Conservation (phyloP, 2,888 invertebrate species). For the Quadroppia sp. region DNA sequence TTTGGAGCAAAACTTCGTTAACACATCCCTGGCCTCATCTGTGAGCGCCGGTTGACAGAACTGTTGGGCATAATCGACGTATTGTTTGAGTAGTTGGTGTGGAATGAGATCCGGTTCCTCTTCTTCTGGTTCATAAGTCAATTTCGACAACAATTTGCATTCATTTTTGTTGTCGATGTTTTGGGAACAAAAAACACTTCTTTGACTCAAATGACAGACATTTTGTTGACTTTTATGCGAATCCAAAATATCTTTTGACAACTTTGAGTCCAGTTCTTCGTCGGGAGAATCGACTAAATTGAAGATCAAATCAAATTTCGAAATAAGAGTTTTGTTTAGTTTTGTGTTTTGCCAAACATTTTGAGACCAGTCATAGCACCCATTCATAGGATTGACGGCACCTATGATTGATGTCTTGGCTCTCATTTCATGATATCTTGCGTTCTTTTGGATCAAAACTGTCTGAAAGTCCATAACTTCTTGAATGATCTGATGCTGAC, state of each 20-base stretch:
- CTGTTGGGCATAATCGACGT: conserved; percentile 82
- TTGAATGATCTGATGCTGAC: conserved; percentile 73
- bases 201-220: conserved; percentile 53
- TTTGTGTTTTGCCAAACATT: conserved; percentile 84
- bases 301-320: conserved; percentile 88
- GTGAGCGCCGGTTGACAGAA: conserved; percentile 77
- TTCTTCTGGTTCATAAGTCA: conserved; percentile 52
- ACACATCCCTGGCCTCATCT: conserved; percentile 64
- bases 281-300: conserved; percentile 81
- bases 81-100: conserved; percentile 72
- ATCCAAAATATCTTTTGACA: conserved; percentile 73
- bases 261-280: conserved; percentile 68
- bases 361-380: conserved; percentile 80
- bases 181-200: conserved; percentile 56
- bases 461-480: conserved; percentile 94
- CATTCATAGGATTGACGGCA: conserved; percentile 85
- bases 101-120: conserved; percentile 70
- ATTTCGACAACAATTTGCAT: conserved; percentile 1
- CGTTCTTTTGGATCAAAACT: conserved; percentile 82
- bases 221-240: not conserved
- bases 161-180: not conserved
- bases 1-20: conserved; percentile 60
- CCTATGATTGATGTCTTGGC: conserved; percentile 80
- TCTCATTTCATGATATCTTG: conserved; percentile 73
- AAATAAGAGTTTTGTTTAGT: conserved; percentile 75